Conservation (phyloP, 1,140 invertebrate species). For the Thaumetopoea pityocampa region DNA sequence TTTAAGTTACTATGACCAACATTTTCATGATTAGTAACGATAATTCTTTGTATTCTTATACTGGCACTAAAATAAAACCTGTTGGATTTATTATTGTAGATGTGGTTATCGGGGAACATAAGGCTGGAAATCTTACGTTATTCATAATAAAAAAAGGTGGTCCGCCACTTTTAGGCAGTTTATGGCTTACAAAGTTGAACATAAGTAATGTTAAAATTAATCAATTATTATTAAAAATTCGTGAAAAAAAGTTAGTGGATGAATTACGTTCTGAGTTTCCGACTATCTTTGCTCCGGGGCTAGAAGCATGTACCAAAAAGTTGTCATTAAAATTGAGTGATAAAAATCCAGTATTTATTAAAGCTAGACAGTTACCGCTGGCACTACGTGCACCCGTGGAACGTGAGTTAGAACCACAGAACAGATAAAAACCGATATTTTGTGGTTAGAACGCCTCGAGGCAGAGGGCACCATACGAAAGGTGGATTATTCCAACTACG, state of each 20-base stretch:
- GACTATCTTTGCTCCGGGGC: background rate
- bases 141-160: background rate
- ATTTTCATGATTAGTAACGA: background rate
- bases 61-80: background rate
- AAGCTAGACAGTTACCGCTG: background rate
- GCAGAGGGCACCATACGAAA: background rate
- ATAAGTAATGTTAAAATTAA: background rate
- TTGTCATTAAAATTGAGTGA: background rate
- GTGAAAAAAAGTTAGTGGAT: background rate
- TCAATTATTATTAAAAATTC: background rate
- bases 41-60: background rate
- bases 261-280: background rate
- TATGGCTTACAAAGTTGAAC: background rate
- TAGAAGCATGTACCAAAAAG: background rate
- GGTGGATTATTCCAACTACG: background rate
- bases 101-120: background rate
- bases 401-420: background rate
- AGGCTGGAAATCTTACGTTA: no score
- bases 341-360: background rate
- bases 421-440: no score
- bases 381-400: background rate
- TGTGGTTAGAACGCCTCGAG: background rate
- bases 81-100: background rate
- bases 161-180: background rate
- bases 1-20: background rate